A percentile compares a stretch with the other conserved stretches of the same genome.
Conservation (phyloP, 2,113 vertebrate species). For the Halichoerus grypus region DNA sequence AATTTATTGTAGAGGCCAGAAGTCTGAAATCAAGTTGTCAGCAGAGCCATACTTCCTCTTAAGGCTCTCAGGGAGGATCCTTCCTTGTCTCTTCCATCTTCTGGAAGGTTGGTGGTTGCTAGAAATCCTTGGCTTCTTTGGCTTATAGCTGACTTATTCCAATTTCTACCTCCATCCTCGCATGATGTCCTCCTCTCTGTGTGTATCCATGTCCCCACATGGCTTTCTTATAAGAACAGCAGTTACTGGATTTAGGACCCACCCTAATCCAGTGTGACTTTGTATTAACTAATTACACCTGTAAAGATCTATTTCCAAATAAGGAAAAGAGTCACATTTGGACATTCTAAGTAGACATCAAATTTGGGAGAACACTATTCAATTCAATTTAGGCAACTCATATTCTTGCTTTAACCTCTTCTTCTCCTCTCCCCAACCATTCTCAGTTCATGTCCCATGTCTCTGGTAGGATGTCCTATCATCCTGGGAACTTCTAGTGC, state of each 20-base stretch:
- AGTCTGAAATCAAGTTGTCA: not conserved
- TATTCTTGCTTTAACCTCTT: not conserved
- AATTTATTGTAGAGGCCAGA: not conserved
- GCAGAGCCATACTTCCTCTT: not conserved
- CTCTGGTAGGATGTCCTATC: not conserved
- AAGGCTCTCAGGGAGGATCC: not conserved
- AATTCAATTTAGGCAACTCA: not conserved
- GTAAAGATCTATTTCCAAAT: not conserved
- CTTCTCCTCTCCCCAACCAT: not conserved
- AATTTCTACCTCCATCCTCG: not conserved
- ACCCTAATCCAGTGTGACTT: not conserved
- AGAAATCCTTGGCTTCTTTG: not conserved
- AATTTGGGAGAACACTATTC: not conserved
- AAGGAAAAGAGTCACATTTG: not conserved
- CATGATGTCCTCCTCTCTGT: not conserved
- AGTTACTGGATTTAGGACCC: not conserved
- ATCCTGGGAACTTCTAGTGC: not conserved
- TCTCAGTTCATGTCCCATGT: not conserved
- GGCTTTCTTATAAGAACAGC: not conserved
- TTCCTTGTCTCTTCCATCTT: not conserved
- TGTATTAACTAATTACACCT: not conserved
- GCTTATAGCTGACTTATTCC: not conserved
- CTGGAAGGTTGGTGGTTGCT: not conserved
- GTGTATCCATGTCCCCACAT: accelerated
- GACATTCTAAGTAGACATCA: not conserved